These are phyloP conservation scores for Dinothrombium tinctorium DNA, from an alignment of 1,140 invertebrate genomes.

Conservation along the genomic window DNA sequence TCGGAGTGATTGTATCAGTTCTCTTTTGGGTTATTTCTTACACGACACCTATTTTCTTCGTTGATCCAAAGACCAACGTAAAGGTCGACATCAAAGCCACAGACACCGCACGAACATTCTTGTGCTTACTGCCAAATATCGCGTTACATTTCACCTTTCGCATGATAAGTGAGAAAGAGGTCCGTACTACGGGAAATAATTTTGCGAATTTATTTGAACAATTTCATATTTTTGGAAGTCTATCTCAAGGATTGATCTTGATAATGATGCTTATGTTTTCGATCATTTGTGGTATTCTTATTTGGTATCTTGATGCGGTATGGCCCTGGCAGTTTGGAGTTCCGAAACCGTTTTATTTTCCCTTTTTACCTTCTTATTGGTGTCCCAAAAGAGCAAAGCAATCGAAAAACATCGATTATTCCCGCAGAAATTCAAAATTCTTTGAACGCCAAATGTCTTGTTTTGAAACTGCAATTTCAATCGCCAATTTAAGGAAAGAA, in stretches of 20 bases:
- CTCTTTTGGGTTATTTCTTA: background rate
- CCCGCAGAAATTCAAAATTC: background rate
- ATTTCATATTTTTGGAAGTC: too few species aligned
- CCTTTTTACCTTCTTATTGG: too few species aligned
- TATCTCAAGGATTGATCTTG: too few species aligned
- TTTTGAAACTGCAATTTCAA: slow-evolving; percentile 19
- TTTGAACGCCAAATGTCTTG: slow-evolving; percentile 4
- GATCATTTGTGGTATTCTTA: too few species aligned
- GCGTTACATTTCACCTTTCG: background rate
- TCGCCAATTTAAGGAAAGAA: slow-evolving; percentile 21
- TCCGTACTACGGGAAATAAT: too few species aligned
- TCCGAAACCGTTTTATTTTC: slow-evolving; percentile 25
- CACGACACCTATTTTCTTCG: background rate
- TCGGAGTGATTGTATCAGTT: background rate
- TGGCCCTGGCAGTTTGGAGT: slow-evolving; percentile 23
- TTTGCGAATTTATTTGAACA: too few species aligned
- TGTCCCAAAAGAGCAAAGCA: background rate
- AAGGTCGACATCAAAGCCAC: background rate
- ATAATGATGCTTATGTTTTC: too few species aligned
- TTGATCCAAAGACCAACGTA: background rate
- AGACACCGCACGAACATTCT: background rate
- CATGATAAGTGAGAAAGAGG: background rate
- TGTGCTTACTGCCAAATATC: background rate
- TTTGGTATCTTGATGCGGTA: slow-evolving; percentile 20
- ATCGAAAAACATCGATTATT: background rate